Evolutionary conservation across 1,140 invertebrate genomes (phyloP).

Genomic region (Muscidifurax raptorellus): DNA sequence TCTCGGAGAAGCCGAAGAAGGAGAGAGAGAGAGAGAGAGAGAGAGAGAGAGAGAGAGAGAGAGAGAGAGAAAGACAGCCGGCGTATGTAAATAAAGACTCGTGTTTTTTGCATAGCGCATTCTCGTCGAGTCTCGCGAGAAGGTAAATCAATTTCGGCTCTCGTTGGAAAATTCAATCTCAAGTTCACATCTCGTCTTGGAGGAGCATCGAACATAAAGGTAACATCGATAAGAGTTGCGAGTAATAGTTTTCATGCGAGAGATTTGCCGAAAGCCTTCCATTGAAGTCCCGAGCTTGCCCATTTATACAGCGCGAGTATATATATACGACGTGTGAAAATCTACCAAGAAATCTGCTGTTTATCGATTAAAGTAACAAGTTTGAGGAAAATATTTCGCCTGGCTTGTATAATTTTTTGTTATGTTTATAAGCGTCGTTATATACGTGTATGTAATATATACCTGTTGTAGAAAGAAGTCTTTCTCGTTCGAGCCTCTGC

Average conservation of each 20-base stretch:
- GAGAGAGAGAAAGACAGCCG: too few species aligned
- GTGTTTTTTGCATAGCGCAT: not conserved
- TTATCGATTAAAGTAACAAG: too few species aligned
- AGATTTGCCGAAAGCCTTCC: not conserved
- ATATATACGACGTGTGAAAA: not conserved
- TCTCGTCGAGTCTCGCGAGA: not conserved
- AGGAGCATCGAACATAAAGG: not conserved
- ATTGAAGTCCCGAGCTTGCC: not conserved
- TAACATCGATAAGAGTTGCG: not conserved
- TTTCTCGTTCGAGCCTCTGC: too few species aligned
- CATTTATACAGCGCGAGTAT: too few species aligned
- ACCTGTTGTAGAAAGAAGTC: too few species aligned
- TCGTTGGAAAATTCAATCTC: constrained; percentile 30
- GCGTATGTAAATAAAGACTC: not conserved
- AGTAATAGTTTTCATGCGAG: not conserved
- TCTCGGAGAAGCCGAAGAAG: too few species aligned
- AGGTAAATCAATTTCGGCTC: not conserved
- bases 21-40: too few species aligned
- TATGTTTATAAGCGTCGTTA: too few species aligned
- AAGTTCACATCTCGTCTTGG: not conserved
- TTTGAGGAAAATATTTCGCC: too few species aligned
- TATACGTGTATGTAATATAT: too few species aligned
- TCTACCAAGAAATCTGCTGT: not conserved
- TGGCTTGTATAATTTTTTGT: too few species aligned
- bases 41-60: too few species aligned